Base-by-base conservation (phyloP, 2,797 vertebrate species). In the Megaceryle alcyon region DNA sequence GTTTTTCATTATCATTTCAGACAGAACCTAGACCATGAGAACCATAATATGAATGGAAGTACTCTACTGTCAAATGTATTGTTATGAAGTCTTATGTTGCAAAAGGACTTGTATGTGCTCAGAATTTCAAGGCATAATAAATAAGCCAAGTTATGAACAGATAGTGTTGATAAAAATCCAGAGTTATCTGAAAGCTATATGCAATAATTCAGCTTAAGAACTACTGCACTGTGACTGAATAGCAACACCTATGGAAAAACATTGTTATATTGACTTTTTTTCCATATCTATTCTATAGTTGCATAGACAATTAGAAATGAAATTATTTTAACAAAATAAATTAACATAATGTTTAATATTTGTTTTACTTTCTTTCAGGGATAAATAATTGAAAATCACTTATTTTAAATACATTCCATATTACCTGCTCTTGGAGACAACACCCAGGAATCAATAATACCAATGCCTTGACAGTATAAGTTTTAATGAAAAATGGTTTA, bases 191-290 rank as follows among this genome's bases (percentile, higher is more conserved):
- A 88, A 94, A 92, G 14, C 20, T 76, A 48, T 39, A 54, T 78
- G 26, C 41, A 94, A 33, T 86, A 92, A 82, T 65, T 93, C 70
- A 88, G 6, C 4, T 64, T 61, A 72, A 96, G 48, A 93, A 73
- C 37, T 65, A 49, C 37, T 79, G 26, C 43, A 61, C 2, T 68
- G 23, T 64, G 39, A 66, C 15, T 59, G 31, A 88, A 71, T 17
- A 97, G 33, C 19, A 92, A 82, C 63, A 91, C 4, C 23, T 48
- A 26, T 17, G 16, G 46, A 63, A 59, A 57, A 70, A 19, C n/a
- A 4, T 10, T 68, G 94, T 78, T 76, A 41, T 66, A 80, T 28
- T 86, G 54, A 84, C 13, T 31, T 41, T 84, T 81, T 79, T 86
- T 23, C 28, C 25, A 14, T 33, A 41, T 57, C 12, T 78, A 10